Evolutionary conservation across 2,113 vertebrate genomes (phyloP).

Genomic region (Actenoides lindsayi): DNA sequence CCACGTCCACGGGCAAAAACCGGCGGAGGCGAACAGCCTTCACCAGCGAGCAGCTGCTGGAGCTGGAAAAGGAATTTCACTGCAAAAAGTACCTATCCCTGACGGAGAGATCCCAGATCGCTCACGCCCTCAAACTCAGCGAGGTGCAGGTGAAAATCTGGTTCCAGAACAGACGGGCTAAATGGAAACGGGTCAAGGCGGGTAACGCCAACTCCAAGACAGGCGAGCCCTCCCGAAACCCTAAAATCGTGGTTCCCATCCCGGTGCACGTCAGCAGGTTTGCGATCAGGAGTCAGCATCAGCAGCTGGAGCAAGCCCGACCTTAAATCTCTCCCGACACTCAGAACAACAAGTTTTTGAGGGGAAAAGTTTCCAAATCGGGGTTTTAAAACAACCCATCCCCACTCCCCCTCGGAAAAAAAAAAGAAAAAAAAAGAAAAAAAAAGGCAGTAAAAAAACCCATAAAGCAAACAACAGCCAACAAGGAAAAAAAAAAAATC

Average conservation of each 20-base stretch:
- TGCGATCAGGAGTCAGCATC: constrained; percentile 96
- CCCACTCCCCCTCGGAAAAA: not conserved
- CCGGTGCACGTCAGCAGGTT: constrained; percentile 98
- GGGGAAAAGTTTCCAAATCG: not conserved
- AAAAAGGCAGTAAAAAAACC: not conserved
- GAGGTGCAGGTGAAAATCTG: constrained; percentile 99
- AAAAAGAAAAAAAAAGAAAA: no score
- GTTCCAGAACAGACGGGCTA: constrained; percentile 98
- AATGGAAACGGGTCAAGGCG: constrained; percentile 98
- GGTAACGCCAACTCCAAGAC: constrained; percentile 98
- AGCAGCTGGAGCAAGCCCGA: constrained; percentile 95
- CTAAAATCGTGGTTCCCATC: constrained; percentile 98
- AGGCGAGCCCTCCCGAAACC: constrained; percentile 94
- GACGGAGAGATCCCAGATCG: constrained; percentile 98
- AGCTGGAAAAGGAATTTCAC: constrained; percentile 98
- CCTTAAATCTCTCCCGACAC: constrained; percentile 76
- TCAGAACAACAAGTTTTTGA: not conserved
- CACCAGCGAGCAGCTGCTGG: constrained; percentile 97
- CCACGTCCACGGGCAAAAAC: constrained; percentile 88
- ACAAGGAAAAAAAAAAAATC: not conserved
- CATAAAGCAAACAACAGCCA: not conserved
- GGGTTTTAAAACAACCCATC: not conserved
- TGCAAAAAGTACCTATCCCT: constrained; percentile 99
- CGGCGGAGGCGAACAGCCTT: constrained; percentile 93
- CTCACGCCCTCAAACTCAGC: constrained; percentile 96